Conservation (phyloP, 1,140 invertebrate genomes). For the Penaeus chinensis region DNA sequence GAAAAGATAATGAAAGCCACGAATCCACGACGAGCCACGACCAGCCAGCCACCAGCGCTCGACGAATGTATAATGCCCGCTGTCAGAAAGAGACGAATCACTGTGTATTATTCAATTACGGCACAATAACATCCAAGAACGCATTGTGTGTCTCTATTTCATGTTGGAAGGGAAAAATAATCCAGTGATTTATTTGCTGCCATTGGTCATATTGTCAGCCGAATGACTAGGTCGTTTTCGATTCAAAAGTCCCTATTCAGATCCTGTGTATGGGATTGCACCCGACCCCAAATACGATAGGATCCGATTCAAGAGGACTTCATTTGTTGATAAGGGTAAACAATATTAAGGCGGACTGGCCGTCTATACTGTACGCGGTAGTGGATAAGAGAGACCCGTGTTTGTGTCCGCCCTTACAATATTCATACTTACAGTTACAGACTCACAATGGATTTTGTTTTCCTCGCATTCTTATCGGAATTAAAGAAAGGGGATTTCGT, state of each 20-base stretch:
- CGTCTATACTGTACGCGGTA: slow-evolving; percentile 23
- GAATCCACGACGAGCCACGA: too few relatives aligned
- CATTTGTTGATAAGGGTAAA: slow-evolving; percentile 42
- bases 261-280: slow-evolving; percentile 50
- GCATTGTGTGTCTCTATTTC: slow-evolving; percentile 53
- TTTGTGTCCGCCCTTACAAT: background rate
- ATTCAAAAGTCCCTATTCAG: slow-evolving; percentile 41
- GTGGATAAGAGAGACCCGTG: background rate
- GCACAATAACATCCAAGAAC: slow-evolving; percentile 57
- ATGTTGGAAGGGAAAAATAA: slow-evolving; percentile 48
- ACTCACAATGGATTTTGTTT: slow-evolving; percentile 23
- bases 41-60: too few relatives aligned
- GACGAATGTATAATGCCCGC: slow-evolving; percentile 14
- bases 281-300: slow-evolving; percentile 52
- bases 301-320: slow-evolving; percentile 49
- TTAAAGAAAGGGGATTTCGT: slow-evolving; percentile 35
- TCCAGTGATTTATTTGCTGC: slow-evolving; percentile 57
- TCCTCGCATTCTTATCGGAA: slow-evolving; percentile 4
- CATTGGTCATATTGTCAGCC: slow-evolving; percentile 37
- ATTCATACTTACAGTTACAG: slow-evolving; percentile 1
- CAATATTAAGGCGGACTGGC: slow-evolving; percentile 24
- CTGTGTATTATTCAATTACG: slow-evolving; percentile 59
- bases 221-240: slow-evolving; percentile 44
- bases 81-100: slow-evolving; percentile 57
- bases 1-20: too few relatives aligned